These are phyloP conservation scores for Eupithecia dodoneata DNA, from an alignment of 2,888 invertebrate genomes.

Conservation along the genomic window DNA sequence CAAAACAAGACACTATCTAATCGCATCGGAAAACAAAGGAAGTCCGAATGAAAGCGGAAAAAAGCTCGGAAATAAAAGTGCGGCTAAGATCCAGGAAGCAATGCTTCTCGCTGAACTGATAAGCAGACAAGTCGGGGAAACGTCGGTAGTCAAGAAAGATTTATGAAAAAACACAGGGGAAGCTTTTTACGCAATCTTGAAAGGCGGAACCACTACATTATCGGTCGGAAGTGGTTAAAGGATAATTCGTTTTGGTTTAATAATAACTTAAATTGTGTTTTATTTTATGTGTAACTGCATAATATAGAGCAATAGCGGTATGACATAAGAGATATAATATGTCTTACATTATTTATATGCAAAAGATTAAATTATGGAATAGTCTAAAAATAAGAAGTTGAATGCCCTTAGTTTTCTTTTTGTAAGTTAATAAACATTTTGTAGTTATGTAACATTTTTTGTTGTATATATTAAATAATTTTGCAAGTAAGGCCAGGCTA, in stretches of 20 bases:
- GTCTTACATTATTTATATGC: neutral
- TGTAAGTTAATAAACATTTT: no score
- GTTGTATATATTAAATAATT: no score
- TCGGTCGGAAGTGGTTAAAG: conserved; percentile 63
- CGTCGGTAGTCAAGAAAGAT: conserved; percentile 62
- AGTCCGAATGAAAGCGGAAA: conserved; percentile 50
- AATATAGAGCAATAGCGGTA: neutral
- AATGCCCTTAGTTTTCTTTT: no score
- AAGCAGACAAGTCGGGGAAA: conserved; percentile 78
- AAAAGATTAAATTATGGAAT: neutral
- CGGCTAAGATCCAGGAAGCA: conserved; percentile 71
- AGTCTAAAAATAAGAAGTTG: neutral
- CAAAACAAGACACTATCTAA: conserved; percentile 59
- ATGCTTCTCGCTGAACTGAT: conserved; percentile 73
- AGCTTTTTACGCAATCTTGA: conserved; percentile 53
- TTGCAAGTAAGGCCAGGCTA: no score
- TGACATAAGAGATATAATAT: neutral
- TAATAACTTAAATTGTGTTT: neutral
- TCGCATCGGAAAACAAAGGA: conserved; percentile 51
- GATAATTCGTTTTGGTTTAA: conserved; percentile 57
- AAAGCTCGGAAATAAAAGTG: conserved; percentile 59
- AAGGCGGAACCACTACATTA: conserved; percentile 53
- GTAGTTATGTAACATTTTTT: no score
- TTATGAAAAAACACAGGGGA: conserved; percentile 66
- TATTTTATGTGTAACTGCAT: neutral